Conservation (phyloP, 2,888 invertebrate genomes). For the Ryuthela nishihirai region DNA sequence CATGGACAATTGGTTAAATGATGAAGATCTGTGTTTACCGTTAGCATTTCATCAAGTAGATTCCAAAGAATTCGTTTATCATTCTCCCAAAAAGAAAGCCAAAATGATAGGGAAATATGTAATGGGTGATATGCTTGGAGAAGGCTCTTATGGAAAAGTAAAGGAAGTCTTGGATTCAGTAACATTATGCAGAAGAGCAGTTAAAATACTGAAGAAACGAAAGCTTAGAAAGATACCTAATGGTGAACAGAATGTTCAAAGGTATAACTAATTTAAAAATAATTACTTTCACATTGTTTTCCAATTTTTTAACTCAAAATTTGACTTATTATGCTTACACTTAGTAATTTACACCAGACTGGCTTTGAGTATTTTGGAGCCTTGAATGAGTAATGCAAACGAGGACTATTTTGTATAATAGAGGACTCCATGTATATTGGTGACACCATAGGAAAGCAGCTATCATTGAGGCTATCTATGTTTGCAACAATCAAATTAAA, state of each 20-base stretch:
- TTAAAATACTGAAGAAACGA: conserved; percentile 92
- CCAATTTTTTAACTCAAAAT: too few relatives aligned
- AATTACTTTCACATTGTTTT: too few relatives aligned
- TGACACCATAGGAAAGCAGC: too few relatives aligned
- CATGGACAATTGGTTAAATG: conserved; percentile 37
- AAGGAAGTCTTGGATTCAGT: conserved; percentile 95
- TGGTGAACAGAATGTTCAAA: conserved; percentile 93
- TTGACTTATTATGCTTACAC: too few relatives aligned
- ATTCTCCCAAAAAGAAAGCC: conserved; percentile 55
- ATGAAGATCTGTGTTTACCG: conserved; percentile 23
- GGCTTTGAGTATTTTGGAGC: too few relatives aligned
- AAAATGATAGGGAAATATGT: conserved; percentile 96
- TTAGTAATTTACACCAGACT: too few relatives aligned
- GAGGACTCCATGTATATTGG: too few relatives aligned
- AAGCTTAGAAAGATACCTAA: conserved; percentile 92
- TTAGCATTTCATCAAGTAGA: conserved; percentile 89
- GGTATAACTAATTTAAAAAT: conserved; percentile 52
- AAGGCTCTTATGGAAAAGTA: conserved; percentile 98
- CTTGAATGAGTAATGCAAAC: too few relatives aligned
- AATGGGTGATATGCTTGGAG: conserved; percentile 95
- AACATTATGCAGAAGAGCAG: conserved; percentile 84
- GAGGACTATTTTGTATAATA: too few relatives aligned
- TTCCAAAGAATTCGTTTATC: conserved; percentile 91
- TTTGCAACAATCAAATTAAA: too few relatives aligned
- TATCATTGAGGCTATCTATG: too few relatives aligned